Base-by-base conservation (phyloP, 92 coral and sea anemone species). In the Pocillopora grandis region DNA sequence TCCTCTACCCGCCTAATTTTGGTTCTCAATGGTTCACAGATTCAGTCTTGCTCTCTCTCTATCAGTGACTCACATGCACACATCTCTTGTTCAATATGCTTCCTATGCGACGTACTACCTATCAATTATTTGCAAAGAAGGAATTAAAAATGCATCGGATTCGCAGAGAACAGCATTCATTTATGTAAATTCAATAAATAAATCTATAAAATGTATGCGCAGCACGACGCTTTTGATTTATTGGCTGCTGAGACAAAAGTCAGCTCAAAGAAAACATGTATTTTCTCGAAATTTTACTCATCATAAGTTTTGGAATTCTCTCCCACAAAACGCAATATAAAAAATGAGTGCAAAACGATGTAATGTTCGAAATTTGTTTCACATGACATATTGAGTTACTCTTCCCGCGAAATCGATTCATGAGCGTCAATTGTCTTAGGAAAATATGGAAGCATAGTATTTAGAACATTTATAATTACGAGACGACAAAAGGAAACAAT, bases 401-500 rank as follows among this genome's bases (percentile, higher is more conserved):
- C 35, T 66, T 35, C 85, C 31, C 56, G 55, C 66, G 66, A 80
- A 69, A 71, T 80, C 77, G 58, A 81, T 37, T 20, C 82, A 71
- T 12, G 76, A 27, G 70, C 42, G 76, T 18, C 68, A 69, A 79
- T 52, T 66, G 12, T 36, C 67, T 66, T 33, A 9, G 8, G 10
- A 55, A 52, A 62, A 63, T 48, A 21, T 21, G 67, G 31, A 37
- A 21, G 12, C 21, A 4, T 42, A 64, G 19, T 49, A 65, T 19
- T 61, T 58, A 48, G 62, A 52, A 2, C n/a, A n/a, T 14, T 36
- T 5, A 76, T 42, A 16, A 71, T 19, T 35, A 23, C 36, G 5
- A 20, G 70, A 66, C 36, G 31, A 59, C 48, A 10, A 37, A 67
- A 67, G 27, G 33, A 67, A 67, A 5, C 12, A 37, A 7, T 15